phyloP scores from a whole-genome alignment of 2,797 vertebrate genomes.

The Hippocampus kuda region DNA sequence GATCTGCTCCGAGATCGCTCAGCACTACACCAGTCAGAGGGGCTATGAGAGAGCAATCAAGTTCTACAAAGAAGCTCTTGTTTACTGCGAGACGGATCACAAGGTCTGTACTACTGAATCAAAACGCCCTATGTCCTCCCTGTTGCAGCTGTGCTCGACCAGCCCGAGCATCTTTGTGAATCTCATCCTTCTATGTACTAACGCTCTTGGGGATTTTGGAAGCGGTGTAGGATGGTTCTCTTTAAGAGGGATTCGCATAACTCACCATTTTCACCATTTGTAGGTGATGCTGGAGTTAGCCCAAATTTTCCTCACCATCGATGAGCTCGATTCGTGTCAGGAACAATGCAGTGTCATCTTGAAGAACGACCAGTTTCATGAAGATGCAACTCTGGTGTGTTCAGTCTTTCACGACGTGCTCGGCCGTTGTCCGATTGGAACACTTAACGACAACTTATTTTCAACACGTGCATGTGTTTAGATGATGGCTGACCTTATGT shows the following conservation, averaged over 20 bases:
- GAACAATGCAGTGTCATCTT: constrained; percentile 84
- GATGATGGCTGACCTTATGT: constrained; percentile 99
- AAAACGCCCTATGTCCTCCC: constrained; percentile 60
- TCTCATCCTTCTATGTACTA: constrained; percentile 19
- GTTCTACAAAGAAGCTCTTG: constrained; percentile 98
- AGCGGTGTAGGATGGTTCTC: constrained; percentile 8
- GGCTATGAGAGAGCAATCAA: constrained; percentile 94
- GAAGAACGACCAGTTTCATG: constrained; percentile 84
- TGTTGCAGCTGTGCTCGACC: constrained; percentile 62
- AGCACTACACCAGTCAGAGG: constrained; percentile 83
- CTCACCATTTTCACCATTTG: constrained; percentile 12
- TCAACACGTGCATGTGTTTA: constrained; percentile 36
- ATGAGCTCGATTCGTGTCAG: constrained; percentile 80
- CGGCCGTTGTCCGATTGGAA: not conserved
- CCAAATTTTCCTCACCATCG: constrained; percentile 82
- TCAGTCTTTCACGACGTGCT: constrained; percentile 3
- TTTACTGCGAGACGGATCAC: constrained; percentile 91
- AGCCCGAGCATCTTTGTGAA: constrained; percentile 31
- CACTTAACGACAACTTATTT: not conserved
- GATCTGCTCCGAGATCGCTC: constrained; percentile 93
- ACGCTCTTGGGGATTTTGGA: not conserved
- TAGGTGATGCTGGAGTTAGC: constrained; percentile 95
- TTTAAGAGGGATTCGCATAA: constrained; percentile 6
- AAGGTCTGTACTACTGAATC: constrained; percentile 79
- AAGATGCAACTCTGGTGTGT: constrained; percentile 84